Base-by-base conservation (phyloP, 2,113 vertebrate genomes). In the Rattus rattus region DNA sequence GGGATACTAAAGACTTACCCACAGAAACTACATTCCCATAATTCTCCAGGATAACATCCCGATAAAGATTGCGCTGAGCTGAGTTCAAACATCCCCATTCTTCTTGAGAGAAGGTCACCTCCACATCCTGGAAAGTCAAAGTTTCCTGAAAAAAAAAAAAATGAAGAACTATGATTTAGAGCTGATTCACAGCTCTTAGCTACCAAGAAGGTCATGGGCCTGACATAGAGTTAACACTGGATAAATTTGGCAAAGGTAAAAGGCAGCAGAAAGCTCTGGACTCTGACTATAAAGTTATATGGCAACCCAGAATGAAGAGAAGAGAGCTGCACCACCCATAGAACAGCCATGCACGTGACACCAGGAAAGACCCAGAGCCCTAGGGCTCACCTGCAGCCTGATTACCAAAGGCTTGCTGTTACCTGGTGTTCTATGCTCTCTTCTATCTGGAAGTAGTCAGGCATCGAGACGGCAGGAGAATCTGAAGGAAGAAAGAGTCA, bases 11-110 rank as follows among this genome's bases (percentile, higher is more conserved):
- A 13, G 22, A 59, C 96, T 97, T 88, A 98, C 97, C 93, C 52
- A 98, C 67, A 72, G 90, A 93, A 65, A 54, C 80, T 22, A 97
- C 0, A 5, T 93, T 97, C 63, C 95, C 10, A 0, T 97, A 97
- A 91, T 96, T 98, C 90, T 98, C 97, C 83, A 97, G 95, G 97
- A 97, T 98, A 73, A 98, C 97, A 36, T 97, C 96, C 90, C 54
- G 88, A 77, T 92, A 96, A 33, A 98, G 86, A 83, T 54, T 43
- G 22, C 80, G 76, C 94, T 97, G 94, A 63, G 76, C 88, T 4
- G 91, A 67, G 22, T 54, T 80, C 59, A 97, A 84, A 80, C 54
- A 95, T 1, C 30, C 93, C 92, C 97, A 98, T 90, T 98, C 94
- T 22, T 98, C 97, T 89, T 97, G 94, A 67, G 94, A 93, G 93